Evolutionary conservation across 2,888 invertebrate genomes (phyloP).

Genomic region (Heteropelma amictum): DNA sequence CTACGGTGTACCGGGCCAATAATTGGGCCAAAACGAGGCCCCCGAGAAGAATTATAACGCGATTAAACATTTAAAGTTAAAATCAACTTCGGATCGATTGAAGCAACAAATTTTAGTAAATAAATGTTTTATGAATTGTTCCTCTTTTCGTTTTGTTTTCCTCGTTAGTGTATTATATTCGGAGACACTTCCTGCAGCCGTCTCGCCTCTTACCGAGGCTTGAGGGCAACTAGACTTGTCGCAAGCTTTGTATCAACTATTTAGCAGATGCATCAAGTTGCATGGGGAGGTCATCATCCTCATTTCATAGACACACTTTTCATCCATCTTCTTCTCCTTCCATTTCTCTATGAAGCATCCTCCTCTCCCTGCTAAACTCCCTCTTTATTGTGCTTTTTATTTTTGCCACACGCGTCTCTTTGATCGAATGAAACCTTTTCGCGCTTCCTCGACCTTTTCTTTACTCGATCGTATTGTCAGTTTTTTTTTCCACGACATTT

Average conservation of each 20-base stretch:
- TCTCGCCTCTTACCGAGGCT: conserved; percentile 66
- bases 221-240: conserved; percentile 69
- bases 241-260: conserved; percentile 68
- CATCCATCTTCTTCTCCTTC: conserved; percentile 50
- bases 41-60: conserved; percentile 53
- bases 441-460: neutral
- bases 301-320: conserved; percentile 61
- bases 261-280: conserved; percentile 69
- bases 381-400: neutral
- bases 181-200: conserved; percentile 49
- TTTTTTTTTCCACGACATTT: neutral
- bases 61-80: conserved; percentile 39
- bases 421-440: neutral
- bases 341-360: conserved; percentile 21
- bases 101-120: neutral
- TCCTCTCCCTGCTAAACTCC: conserved; percentile 42
- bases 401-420: neutral
- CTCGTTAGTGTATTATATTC: neutral
- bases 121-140: too few relatives aligned
- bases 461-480: neutral
- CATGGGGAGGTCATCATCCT: conserved; percentile 72
- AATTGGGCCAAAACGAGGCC: conserved; percentile 59
- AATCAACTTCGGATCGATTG: neutral
- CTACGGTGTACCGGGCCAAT: conserved; percentile 42
- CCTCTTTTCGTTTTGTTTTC: neutral